Evolutionary conservation across 2,113 vertebrate genomes (phyloP).

Genomic region (Australoheros scitulus): DNA sequence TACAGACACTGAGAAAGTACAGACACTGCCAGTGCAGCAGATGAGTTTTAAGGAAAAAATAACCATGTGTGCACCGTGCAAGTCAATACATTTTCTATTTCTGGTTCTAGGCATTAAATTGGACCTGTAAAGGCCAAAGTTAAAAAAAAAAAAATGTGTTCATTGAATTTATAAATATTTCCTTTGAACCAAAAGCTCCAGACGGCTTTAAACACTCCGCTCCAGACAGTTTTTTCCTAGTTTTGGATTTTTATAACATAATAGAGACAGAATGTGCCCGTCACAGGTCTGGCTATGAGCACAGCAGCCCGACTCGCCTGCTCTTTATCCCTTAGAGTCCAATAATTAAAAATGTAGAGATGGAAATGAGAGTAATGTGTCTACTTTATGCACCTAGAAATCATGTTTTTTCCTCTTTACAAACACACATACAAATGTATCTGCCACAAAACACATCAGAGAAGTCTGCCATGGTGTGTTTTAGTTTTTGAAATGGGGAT

Average conservation of each 20-base stretch:
- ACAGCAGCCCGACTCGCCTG: neutral
- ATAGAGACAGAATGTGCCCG: neutral
- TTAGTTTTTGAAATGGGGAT: conserved; percentile 11
- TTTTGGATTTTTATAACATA: neutral
- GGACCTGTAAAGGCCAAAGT: no score
- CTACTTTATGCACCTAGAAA: neutral
- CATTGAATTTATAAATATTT: no score
- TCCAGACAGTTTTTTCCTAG: neutral
- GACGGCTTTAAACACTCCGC: no score
- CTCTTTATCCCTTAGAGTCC: no score
- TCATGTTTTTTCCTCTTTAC: neutral
- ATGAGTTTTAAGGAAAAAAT: neutral
- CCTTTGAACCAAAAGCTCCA: no score
- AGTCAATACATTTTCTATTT: neutral
- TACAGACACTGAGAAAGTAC: neutral
- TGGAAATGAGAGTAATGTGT: neutral
- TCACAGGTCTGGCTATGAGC: neutral
- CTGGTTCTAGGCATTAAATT: neutral
- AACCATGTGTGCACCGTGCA: no score
- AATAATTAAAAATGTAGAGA: no score
- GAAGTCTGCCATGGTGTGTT: neutral
- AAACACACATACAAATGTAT: neutral
- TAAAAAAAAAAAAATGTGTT: no score
- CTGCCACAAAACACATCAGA: neutral
- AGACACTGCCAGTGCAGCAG: neutral